Conservation (phyloP, 1,140 invertebrate genomes). For the Drosophila sproati region DNA sequence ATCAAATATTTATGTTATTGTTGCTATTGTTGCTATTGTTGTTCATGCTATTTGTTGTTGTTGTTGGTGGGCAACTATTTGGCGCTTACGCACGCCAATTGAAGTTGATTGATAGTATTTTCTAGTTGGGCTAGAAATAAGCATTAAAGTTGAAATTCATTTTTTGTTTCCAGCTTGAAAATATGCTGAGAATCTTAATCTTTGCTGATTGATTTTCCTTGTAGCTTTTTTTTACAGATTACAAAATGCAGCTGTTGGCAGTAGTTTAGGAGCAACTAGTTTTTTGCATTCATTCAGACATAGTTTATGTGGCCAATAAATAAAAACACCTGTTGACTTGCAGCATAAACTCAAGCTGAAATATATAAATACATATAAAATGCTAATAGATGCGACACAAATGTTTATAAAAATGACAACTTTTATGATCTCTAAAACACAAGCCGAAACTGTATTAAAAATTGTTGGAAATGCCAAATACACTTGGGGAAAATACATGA, state of each 20-base stretch:
- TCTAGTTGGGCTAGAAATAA: conserved; percentile 8
- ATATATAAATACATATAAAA: background rate
- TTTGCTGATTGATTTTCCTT: background rate
- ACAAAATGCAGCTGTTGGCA: no score
- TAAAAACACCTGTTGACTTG: conserved; percentile 7
- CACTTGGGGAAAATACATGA: background rate
- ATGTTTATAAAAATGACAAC: conserved; percentile 32
- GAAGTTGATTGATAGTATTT: conserved; percentile 74
- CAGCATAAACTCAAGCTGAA: background rate
- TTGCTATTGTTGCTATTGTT: conserved; percentile 49
- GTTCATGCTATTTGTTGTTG: conserved; percentile 65
- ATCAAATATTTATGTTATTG: conserved; percentile 51
- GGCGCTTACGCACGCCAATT: conserved; percentile 74
- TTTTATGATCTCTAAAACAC: conserved; percentile 41
- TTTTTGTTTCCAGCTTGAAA: no score
- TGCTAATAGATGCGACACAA: conserved; percentile 17
- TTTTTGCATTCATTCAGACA: background rate
- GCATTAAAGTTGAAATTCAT: conserved; percentile 14
- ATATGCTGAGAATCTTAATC: conserved; percentile 14
- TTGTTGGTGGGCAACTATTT: conserved; percentile 65
- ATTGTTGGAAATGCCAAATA: background rate
- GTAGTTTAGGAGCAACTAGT: no score
- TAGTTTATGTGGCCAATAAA: background rate
- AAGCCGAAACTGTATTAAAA: conserved; percentile 21
- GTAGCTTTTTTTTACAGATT: no score